Evolutionary conservation across 1,140 invertebrate species (phyloP).

Genomic region (Trachymyrmex cornetzi): DNA sequence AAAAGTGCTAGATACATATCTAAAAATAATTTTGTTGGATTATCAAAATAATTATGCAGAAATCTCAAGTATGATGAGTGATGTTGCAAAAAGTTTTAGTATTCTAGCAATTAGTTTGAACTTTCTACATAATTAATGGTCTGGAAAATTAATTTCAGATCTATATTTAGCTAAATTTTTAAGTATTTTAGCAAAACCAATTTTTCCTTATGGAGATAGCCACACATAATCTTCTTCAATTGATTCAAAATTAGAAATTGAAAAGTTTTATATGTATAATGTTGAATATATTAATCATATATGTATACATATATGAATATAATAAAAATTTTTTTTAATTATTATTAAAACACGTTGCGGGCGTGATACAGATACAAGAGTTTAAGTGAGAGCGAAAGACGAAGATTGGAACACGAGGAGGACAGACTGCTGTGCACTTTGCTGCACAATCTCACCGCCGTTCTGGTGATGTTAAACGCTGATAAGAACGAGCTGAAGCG

Average conservation of each 20-base stretch:
- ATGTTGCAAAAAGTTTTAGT: too few species aligned
- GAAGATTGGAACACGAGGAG: conserved; percentile 99
- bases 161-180: too few species aligned
- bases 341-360: neutral
- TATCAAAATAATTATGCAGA: too few species aligned
- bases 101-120: too few species aligned
- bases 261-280: neutral
- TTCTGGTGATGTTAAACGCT: conserved; percentile 97
- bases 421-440: conserved; percentile 98
- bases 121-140: too few species aligned
- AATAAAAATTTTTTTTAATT: neutral
- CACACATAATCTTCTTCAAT: neutral
- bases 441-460: conserved; percentile 98
- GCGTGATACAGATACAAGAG: conserved; percentile 92
- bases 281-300: neutral
- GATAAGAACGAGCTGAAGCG: conserved; percentile 95
- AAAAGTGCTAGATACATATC: too few species aligned
- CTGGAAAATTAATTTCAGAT: too few species aligned
- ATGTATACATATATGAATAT: neutral
- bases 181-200: too few species aligned
- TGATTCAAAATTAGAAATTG: neutral
- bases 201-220: neutral
- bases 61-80: too few species aligned
- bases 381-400: conserved; percentile 97
- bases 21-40: too few species aligned